Evolutionary conservation across 2,797 vertebrate species (phyloP).

Genomic region (Darevskia mixta): DNA sequence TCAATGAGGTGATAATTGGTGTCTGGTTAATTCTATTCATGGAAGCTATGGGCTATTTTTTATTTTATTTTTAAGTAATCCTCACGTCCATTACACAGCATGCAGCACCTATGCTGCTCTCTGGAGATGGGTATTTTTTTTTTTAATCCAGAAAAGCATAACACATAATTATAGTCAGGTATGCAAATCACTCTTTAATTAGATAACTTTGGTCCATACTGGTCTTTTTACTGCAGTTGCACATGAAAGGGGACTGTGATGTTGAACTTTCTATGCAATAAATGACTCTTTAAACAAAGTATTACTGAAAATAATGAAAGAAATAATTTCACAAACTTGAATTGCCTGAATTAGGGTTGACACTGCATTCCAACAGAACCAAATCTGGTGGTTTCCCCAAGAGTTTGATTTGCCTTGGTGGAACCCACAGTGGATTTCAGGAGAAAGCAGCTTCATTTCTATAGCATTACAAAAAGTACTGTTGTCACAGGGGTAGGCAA

Average conservation of each 20-base stretch:
- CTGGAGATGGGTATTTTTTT: slow-evolving; percentile 26
- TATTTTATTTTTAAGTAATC: slow-evolving; percentile 50
- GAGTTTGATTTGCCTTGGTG: background rate
- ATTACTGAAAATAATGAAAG: background rate
- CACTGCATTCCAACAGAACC: background rate
- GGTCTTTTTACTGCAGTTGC: background rate
- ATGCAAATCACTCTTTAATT: slow-evolving; percentile 39
- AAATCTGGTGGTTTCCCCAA: background rate
- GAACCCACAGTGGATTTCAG: background rate
- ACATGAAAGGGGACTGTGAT: background rate
- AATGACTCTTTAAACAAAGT: background rate
- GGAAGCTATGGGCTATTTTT: slow-evolving; percentile 40
- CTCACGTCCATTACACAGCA: slow-evolving; percentile 50
- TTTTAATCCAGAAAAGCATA: slow-evolving; percentile 28
- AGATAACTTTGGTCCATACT: background rate
- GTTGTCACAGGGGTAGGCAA: too few relatives aligned
- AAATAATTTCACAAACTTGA: background rate
- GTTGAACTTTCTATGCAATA: background rate
- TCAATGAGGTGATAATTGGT: slow-evolving; percentile 66
- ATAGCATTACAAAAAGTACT: too few relatives aligned
- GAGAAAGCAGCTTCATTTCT: too few relatives aligned
- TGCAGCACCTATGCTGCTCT: slow-evolving; percentile 40
- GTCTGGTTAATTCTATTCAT: slow-evolving; percentile 64
- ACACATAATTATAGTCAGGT: slow-evolving; percentile 25
- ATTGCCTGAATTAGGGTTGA: background rate